Conservation (phyloP, 2,797 vertebrate genomes). For the Echiichthys vipera region DNA sequence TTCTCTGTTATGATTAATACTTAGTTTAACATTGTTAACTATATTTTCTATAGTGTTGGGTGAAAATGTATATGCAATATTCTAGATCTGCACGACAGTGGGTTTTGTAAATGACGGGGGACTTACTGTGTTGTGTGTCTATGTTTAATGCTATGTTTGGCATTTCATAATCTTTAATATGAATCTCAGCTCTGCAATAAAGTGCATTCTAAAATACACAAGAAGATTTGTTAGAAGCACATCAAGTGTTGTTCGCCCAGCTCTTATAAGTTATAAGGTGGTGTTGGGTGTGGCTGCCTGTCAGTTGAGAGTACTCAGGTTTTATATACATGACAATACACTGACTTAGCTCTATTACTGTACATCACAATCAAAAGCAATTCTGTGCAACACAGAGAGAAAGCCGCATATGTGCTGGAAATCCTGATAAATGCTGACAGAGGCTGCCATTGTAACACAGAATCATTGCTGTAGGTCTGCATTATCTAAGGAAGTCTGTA, state of each 20-base stretch:
- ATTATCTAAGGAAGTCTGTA: neutral
- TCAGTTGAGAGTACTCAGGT: neutral
- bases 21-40: no score
- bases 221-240: neutral
- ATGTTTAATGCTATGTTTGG: neutral
- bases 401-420: neutral
- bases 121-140: neutral
- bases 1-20: no score
- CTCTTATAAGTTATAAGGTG: neutral
- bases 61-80: neutral
- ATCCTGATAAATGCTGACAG: neutral
- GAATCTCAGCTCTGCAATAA: neutral
- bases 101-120: neutral
- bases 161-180: neutral
- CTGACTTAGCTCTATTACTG: neutral
- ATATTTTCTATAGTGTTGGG: neutral
- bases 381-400: neutral
- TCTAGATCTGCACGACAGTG: neutral
- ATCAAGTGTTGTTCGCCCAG: neutral
- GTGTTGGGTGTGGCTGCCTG: neutral
- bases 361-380: conserved; percentile 17
- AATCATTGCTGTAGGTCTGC: neutral
- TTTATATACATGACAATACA: neutral
- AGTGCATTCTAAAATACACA: neutral
- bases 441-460: neutral